Percentiles rank a stretch among this genome's conserved stretches.
Evolutionary conservation across 2,888 invertebrate species (phyloP).

Genomic region (Apodemia duryi): DNA sequence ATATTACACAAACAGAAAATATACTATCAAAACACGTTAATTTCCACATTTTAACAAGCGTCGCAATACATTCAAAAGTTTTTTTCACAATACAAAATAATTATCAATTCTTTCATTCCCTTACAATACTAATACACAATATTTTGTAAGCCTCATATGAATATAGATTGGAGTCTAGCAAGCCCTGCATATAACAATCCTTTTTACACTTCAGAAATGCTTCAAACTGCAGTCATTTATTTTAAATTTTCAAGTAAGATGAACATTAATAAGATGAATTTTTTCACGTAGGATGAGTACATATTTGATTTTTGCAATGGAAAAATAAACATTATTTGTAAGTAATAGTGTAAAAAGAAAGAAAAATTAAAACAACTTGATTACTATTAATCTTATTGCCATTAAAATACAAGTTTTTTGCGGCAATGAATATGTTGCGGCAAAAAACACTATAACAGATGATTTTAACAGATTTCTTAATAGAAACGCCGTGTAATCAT

Average conservation of each 20-base stretch:
- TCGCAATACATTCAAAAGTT: neutral
- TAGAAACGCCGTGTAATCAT: neutral
- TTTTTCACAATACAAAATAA: neutral
- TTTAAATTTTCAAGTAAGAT: neutral
- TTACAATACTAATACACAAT: constrained; percentile 3
- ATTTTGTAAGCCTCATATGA: constrained; percentile 1
- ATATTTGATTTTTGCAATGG: neutral
- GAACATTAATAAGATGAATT: too few species aligned
- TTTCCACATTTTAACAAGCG: neutral
- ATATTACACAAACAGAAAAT: neutral
- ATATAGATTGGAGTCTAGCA: neutral
- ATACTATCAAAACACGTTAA: neutral
- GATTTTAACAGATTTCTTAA: neutral
- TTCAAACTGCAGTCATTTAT: neutral
- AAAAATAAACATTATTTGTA: neutral
- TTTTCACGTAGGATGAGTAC: neutral
- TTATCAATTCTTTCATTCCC: neutral
- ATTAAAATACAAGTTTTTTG: too few species aligned
- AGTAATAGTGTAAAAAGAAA: too few species aligned
- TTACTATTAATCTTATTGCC: too few species aligned
- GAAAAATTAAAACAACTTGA: too few species aligned
- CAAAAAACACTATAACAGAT: too few species aligned
- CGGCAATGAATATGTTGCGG: too few species aligned
- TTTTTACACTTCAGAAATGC: neutral
- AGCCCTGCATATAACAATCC: constrained; percentile 12